Evolutionary conservation across 2,888 invertebrate genomes (phyloP).

Genomic region (Onthophagus sagittarius): DNA sequence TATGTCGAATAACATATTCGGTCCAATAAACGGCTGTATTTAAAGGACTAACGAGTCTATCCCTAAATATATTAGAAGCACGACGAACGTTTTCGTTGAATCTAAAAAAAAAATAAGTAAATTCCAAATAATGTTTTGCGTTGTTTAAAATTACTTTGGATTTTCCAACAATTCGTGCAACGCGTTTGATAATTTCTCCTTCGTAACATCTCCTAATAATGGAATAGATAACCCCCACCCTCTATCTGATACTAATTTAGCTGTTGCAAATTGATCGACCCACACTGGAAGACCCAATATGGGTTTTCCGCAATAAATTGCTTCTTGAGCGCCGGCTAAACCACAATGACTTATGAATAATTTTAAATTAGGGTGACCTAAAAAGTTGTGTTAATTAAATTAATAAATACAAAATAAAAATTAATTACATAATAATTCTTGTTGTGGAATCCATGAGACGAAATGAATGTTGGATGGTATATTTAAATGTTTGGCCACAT

Average conservation of each 20-base stretch:
- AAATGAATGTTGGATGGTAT: slow-evolving; percentile 47
- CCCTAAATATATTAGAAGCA: slow-evolving; percentile 25
- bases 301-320: slow-evolving; percentile 47
- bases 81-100: slow-evolving; percentile 21
- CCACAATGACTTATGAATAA: slow-evolving; percentile 55
- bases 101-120: slow-evolving; percentile 12
- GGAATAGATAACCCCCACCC: slow-evolving; percentile 50
- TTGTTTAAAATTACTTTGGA: background rate
- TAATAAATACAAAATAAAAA: background rate
- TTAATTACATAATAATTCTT: slow-evolving; percentile 52
- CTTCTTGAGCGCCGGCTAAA: slow-evolving; percentile 51
- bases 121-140: too few species aligned
- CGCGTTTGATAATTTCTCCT: slow-evolving; percentile 33
- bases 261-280: slow-evolving; percentile 51
- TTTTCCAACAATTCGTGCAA: slow-evolving; percentile 21
- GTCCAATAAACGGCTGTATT: slow-evolving; percentile 32
- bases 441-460: slow-evolving; percentile 56
- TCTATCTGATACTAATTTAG: slow-evolving; percentile 51
- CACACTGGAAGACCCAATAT: slow-evolving; percentile 45
- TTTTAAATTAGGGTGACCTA: slow-evolving; percentile 48
- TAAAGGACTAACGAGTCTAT: slow-evolving; percentile 26
- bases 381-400: background rate
- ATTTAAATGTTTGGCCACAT: slow-evolving; percentile 47
- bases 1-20: slow-evolving; percentile 31
- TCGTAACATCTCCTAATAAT: slow-evolving; percentile 34